Base-by-base conservation (phyloP, 1,140 invertebrate genomes). In the Tachypleus tridentatus region DNA sequence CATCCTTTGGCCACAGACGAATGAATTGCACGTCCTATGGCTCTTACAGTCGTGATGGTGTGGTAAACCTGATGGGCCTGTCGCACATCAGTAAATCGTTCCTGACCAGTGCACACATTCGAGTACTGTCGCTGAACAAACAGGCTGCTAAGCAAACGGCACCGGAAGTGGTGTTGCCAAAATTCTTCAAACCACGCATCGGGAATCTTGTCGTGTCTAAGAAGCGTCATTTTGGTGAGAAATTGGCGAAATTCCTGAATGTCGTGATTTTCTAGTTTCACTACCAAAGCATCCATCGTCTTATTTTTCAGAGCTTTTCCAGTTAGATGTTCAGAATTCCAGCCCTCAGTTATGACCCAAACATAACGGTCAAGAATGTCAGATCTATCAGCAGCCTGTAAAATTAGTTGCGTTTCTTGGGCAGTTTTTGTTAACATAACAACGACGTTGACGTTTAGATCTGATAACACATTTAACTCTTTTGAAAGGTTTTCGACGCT, bases 171-270 rank as follows among this genome's bases (percentile, higher is more conserved):
- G 10, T 74, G 62, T 59, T 80, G 74, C 70, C 75, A 80, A 66
- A 75, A 79, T 60, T 80, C 79, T 59, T 77, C 72, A 63, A 80
- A 80, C 79, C 79, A 81, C 2, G 70, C 65, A 60, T 72, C 69
- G 0, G 79, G 76, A 60, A 80, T 76, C 2, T 68, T 66, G 3
- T 59, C 66, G 62, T 78, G 77, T 49, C 72, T 76, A 29, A 67
- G 64, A 53, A 77, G 74, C 5, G 69, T 76, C 62, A 78, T 72
- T 11, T 70, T 65, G 11, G 75, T 73, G 52, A 80, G 66, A 64
- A 76, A 80, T 49, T 66, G 47, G 58, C 77, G 74, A 65, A 78
- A 76, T 47, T 74, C 73, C 49, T 76, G 76, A 10, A 79, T 64
- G 67, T 78, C 77, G 29, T 77, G 74, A 9, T 76, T 77, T 65